phyloP scores from a whole-genome alignment of 2,797 vertebrate genomes.

The Hypotaenidia philippensis region DNA sequence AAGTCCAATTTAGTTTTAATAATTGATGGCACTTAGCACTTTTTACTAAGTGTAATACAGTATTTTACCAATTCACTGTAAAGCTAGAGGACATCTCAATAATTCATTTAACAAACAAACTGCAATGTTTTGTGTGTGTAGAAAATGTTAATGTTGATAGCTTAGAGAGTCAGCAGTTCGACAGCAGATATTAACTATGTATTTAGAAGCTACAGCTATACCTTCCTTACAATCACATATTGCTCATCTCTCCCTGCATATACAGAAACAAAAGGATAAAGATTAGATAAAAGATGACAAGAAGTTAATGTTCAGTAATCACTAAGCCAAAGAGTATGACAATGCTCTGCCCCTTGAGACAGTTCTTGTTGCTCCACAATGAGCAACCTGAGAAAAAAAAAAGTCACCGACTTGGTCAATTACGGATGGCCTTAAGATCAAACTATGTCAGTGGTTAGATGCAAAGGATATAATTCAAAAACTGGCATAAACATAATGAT shows the following conservation, averaged over 20 bases:
- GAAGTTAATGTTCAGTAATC: not conserved
- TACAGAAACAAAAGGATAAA: not conserved
- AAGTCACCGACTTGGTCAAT: not conserved
- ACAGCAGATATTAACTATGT: not conserved
- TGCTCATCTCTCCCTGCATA: not conserved
- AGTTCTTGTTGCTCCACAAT: not conserved
- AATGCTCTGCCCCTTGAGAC: not conserved
- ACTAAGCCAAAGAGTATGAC: not conserved
- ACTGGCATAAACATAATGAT: not conserved
- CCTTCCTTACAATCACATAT: not conserved
- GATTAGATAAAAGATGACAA: not conserved
- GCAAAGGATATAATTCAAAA: not conserved
- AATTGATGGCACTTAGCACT: not conserved
- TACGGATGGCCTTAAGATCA: not conserved
- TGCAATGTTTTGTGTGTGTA: not conserved
- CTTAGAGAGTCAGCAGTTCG: not conserved
- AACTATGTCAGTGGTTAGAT: not conserved
- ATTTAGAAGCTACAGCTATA: not conserved
- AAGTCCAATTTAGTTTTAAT: constrained; percentile 6
- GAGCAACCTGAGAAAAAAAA: not conserved
- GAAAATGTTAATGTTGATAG: not conserved
- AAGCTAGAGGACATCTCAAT: not conserved
- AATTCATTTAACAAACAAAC: not conserved
- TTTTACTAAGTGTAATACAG: not conserved
- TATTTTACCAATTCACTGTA: not conserved